Conservation (phyloP, 2,113 vertebrate species). For the Rafetus swinhoei region DNA sequence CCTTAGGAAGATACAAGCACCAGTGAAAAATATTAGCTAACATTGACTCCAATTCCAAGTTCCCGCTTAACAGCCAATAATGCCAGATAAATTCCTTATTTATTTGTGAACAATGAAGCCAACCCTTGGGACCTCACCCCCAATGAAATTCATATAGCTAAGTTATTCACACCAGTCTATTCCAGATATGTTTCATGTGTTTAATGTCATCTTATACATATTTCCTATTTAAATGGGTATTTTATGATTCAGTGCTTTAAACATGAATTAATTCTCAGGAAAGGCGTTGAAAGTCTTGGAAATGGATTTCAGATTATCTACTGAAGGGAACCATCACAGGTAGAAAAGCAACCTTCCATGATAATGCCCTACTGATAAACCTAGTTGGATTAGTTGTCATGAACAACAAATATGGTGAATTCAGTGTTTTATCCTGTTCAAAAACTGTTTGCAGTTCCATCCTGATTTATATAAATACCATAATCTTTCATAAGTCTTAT, state of each 20-base stretch:
- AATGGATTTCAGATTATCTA: slow-evolving; percentile 26
- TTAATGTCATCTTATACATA: not conserved
- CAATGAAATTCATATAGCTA: not conserved
- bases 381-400: not conserved
- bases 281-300: slow-evolving; percentile 52
- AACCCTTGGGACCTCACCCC: not conserved
- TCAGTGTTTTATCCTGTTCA: not conserved
- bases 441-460: not conserved
- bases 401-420: not conserved
- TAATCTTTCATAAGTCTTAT: not conserved
- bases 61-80: not conserved
- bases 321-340: not conserved
- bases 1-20: not conserved
- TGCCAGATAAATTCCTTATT: not conserved
- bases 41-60: not conserved
- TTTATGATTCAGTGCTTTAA: slow-evolving; percentile 47
- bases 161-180: not conserved
- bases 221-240: slow-evolving; percentile 46
- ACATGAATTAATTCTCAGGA: slow-evolving; percentile 27
- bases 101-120: not conserved
- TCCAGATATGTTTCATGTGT: not conserved
- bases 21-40: not conserved
- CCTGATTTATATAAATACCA: not conserved
- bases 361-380: slow-evolving; percentile 21
- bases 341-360: not conserved